These are phyloP conservation scores for Mythimna albipuncta DNA, from an alignment of 2,888 invertebrate species.

Conservation along the genomic window DNA sequence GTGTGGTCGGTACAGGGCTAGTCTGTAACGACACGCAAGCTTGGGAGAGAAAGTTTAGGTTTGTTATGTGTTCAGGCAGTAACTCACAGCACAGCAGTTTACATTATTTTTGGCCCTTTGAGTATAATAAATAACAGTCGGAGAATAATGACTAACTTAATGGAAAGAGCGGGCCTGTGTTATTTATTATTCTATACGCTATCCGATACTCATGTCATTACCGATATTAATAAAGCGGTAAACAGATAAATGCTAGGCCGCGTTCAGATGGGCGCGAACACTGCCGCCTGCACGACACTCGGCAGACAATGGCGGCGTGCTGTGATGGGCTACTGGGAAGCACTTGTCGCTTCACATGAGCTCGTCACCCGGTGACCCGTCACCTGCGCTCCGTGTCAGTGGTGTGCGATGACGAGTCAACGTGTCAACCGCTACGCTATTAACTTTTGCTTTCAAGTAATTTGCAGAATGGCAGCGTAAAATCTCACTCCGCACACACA, in stretches of 20 bases:
- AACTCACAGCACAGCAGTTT: not conserved
- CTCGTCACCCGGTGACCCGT: conserved; percentile 37
- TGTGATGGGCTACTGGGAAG: conserved; percentile 1
- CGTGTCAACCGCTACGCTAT: not conserved
- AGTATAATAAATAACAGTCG: not conserved
- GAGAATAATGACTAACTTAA: not conserved
- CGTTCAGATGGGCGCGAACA: conserved; percentile 8
- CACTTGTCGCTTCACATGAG: conserved; percentile 32
- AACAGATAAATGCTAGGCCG: not conserved
- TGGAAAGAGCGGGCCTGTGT: not conserved
- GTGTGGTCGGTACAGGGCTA: not conserved
- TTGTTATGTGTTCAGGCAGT: not conserved
- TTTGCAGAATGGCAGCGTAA: not conserved
- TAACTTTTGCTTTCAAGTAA: not conserved
- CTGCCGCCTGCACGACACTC: conserved; percentile 6
- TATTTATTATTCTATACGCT: conserved; percentile 4
- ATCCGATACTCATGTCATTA: conserved; percentile 7
- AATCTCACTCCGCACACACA: not conserved
- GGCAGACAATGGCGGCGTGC: conserved; percentile 23
- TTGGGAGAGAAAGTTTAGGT: not conserved
- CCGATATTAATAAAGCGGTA: not conserved
- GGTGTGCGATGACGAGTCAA: conserved; percentile 7
- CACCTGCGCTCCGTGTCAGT: conserved; percentile 23
- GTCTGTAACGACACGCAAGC: no score
- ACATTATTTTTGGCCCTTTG: no score